phyloP scores from a whole-genome alignment of 2,113 vertebrate genomes.

The Proterorhinus semilunaris region DNA sequence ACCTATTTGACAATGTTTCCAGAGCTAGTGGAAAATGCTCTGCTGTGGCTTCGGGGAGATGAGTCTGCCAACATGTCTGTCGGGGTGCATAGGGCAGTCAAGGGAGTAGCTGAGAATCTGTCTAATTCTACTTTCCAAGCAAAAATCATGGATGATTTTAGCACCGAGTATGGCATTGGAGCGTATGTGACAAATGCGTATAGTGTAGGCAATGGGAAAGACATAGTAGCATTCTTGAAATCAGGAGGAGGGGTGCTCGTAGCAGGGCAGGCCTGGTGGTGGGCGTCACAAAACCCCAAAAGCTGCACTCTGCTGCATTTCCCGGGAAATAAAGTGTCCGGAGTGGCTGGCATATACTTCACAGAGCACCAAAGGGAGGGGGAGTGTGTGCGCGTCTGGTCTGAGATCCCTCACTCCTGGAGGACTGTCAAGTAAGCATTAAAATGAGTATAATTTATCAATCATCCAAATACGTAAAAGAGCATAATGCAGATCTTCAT shows the following conservation, averaged over 20 bases:
- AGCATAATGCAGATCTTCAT: neutral
- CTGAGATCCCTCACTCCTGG: constrained; percentile 82
- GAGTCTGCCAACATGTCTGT: constrained; percentile 52
- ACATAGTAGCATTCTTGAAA: constrained; percentile 80
- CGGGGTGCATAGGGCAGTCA: constrained; percentile 70
- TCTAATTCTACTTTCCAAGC: constrained; percentile 40
- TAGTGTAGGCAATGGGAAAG: constrained; percentile 53
- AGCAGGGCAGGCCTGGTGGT: constrained; percentile 85
- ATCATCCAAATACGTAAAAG: too few relatives aligned
- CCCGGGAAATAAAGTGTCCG: constrained; percentile 84
- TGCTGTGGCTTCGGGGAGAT: constrained; percentile 83
- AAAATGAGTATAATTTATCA: neutral
- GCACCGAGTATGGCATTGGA: constrained; percentile 53
- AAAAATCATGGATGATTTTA: constrained; percentile 57
- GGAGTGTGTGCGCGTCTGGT: constrained; percentile 75
- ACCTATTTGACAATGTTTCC: constrained; percentile 75
- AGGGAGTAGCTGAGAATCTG: constrained; percentile 72
- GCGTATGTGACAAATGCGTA: constrained; percentile 83
- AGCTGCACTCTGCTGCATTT: constrained; percentile 79
- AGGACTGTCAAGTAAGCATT: constrained; percentile 79
- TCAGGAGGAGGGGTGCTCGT: constrained; percentile 84
- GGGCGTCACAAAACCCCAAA: constrained; percentile 72
- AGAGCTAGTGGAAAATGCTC: constrained; percentile 79
- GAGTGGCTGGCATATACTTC: constrained; percentile 86
- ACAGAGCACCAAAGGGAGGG: constrained; percentile 67